These are phyloP conservation scores for Phyto melanocephala DNA, from an alignment of 2,888 invertebrate species.

Conservation along the genomic window DNA sequence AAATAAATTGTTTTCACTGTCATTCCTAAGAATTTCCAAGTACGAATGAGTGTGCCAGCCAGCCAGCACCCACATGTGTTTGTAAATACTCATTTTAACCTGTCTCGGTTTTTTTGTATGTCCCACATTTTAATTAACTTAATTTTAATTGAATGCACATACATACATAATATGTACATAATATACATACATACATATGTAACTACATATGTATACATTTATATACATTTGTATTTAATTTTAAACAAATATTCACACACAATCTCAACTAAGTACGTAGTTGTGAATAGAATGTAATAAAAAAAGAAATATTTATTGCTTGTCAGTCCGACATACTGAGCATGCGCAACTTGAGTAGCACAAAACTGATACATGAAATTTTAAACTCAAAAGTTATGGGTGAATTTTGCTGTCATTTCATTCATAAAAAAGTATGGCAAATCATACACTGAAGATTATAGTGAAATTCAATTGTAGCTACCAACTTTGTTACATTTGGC, in stretches of 20 bases:
- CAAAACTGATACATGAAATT: conserved; percentile 17
- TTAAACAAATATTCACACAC: conserved; percentile 2
- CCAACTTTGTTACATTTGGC: no score
- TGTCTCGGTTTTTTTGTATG: conserved; percentile 12
- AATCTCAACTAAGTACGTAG: background rate
- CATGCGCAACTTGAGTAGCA: conserved; percentile 36
- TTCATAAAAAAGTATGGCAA: background rate
- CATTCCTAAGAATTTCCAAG: conserved; percentile 19
- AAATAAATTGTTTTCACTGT: conserved; percentile 15
- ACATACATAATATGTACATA: no score
- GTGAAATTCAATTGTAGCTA: no score
- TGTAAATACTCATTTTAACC: conserved; percentile 36
- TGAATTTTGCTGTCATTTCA: background rate
- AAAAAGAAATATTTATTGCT: background rate
- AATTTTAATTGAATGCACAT: background rate
- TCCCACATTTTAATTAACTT: conserved; percentile 43
- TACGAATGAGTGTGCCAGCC: background rate
- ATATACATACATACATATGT: no score
- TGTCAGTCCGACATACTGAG: conserved; percentile 4
- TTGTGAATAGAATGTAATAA: background rate
- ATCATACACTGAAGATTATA: no score
- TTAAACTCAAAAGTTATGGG: background rate
- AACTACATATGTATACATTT: no score
- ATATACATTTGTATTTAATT: background rate
- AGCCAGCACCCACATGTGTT: conserved; percentile 15